Evolutionary conservation across 2,888 invertebrate genomes (phyloP), one percentile per base, ranked within the genome.

Genomic region (Portevinia maculata): DNA sequence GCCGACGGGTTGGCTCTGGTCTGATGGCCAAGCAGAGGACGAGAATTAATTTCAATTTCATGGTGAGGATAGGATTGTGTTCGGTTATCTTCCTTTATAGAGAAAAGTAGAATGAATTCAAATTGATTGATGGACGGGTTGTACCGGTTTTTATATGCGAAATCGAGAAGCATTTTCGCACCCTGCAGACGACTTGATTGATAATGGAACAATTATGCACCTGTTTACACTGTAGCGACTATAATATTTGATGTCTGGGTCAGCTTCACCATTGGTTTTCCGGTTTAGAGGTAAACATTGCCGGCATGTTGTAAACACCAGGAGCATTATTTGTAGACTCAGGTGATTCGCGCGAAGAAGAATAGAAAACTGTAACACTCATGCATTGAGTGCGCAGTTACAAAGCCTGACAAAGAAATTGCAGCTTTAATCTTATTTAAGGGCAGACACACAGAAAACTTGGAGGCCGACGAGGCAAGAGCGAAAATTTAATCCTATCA

Each of bases 401-500:
- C n/a, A n/a, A n/a, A n/a, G n/a, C n/a, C n/a, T n/a, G n/a, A n/a
- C n/a, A n/a, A n/a, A n/a, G n/a, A n/a, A n/a, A n/a, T n/a, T n/a
- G n/a, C n/a, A n/a, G n/a, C n/a, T n/a, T n/a, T n/a, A 24, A 24
- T 3, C 5, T 24, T 24, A 24, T 24, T 24, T 24, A 24, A n/a
- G n/a, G n/a, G n/a, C n/a, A n/a, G n/a, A n/a, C 5, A 24, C 5
- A 24, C 5, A 24, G 24, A 24, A 24, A 24, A 24, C 24, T 24
- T 55, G 3, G 24, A 41, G 19, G 15, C 28, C 34, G 11, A 11
- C 34, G 9, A 9, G 34, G 50, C 21, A 34, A 7, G 13, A 32
- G 11, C 30, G 70, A 70, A 76, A 69, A 76, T 76, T 69, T 53
- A 70, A 76, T 76, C 70, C 70, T 28, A 62, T 62, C 32, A 62